Evolutionary conservation across 2,888 invertebrate species (phyloP), one percentile per base, ranked within the genome.

Genomic region (Baronia brevicornis): DNA sequence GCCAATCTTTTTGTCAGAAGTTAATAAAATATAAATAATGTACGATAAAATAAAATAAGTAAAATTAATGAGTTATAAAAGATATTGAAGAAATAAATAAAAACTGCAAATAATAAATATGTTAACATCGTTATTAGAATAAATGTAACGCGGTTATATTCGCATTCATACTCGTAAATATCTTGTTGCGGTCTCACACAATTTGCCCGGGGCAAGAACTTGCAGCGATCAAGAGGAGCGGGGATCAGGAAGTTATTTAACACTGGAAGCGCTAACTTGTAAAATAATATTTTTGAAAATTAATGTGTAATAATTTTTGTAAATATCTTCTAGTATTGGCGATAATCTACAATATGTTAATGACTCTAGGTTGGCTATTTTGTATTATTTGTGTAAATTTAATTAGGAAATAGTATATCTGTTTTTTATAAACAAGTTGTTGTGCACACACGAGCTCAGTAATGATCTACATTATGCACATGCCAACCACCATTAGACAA

Each of bases 131-230:
- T 60, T 40, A 38, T 57, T 46, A 49, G 48, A 42, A 45, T 51
- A 52, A 36, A 13, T 28, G 23, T 24, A 13, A 24, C 27, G 7
- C 7, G 22, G 35, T 17, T 30, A 36, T 26, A 30, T 43, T 30
- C 41, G 38, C 42, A 39, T 38, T 34, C 45, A 40, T 46, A 44
- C n/a, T n/a, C n/a, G n/a, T n/a, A n/a, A n/a, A 42, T 44, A 44
- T 38, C 44, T 41, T 41, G 58, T 61, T 73, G 74, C 60, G 75
- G 74, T 75, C 63, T 67, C 64, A 63, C 59, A 66, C 69, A 74
- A 70, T 73, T 66, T 53, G 65, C 75, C 71, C 44, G 57, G 71
- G 77, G 69, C 63, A 68, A 60, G 54, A 67, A 60, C 61, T 60
- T 48, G 52, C 59, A 58, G 57, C 59, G 60, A 61, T 59, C 51